phyloP scores from a whole-genome alignment of 1,140 invertebrate genomes.

The Ostrea edulis region DNA sequence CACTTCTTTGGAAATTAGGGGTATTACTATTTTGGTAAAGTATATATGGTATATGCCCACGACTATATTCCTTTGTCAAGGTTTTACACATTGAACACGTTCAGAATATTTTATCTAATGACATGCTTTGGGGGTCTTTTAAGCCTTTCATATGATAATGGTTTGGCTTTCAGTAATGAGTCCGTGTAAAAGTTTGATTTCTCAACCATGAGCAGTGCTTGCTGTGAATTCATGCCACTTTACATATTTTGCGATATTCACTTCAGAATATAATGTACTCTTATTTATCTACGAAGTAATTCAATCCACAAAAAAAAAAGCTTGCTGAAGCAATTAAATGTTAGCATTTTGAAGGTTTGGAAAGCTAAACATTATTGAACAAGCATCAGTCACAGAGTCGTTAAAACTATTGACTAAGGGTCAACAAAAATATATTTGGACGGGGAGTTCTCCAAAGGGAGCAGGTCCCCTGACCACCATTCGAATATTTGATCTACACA shows the following conservation, averaged over 20 bases:
- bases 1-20: not conserved
- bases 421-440: slow-evolving; percentile 23
- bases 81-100: too few species aligned
- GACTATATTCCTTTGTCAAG: too few species aligned
- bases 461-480: not conserved
- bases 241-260: not conserved
- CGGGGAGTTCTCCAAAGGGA: not conserved
- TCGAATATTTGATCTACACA: not conserved
- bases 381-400: not conserved
- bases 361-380: not conserved
- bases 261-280: not conserved
- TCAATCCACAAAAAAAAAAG: not conserved
- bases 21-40: too few species aligned
- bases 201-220: not conserved
- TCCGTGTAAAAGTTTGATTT: not conserved
- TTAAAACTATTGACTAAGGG: not conserved
- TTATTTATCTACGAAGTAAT: not conserved
- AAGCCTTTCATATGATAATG: slow-evolving; percentile 4
- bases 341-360: not conserved
- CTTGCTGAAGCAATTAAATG: not conserved
- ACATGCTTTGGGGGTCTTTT: not conserved
- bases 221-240: not conserved
- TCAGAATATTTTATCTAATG: too few species aligned
- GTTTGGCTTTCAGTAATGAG: not conserved
- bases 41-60: too few species aligned